phyloP scores from a whole-genome alignment of 2,888 invertebrate genomes.

The Exocentrus adspersus region DNA sequence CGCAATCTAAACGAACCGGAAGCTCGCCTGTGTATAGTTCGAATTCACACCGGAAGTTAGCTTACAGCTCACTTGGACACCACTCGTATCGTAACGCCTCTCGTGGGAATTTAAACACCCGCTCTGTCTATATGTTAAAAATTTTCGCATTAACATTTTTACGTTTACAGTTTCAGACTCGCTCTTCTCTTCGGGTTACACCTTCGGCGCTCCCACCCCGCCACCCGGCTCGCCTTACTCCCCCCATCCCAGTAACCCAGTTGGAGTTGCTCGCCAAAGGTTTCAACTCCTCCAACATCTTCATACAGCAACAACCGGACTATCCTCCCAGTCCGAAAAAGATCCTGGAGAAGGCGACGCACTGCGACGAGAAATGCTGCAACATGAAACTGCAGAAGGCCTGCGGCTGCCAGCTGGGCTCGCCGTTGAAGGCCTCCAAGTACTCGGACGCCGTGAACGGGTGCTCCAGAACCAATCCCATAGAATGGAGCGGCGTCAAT shows the following conservation, averaged over 20 bases:
- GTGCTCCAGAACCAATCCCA: slow-evolving; percentile 77
- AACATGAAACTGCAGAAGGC: slow-evolving; percentile 52
- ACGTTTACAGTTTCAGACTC: slow-evolving; percentile 76
- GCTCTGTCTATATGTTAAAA: too few species aligned
- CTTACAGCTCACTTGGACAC: slow-evolving; percentile 30
- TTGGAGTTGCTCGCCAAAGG: slow-evolving; percentile 70
- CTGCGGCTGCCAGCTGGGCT: slow-evolving; percentile 50
- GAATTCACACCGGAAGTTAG: slow-evolving; percentile 35
- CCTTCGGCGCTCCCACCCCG: slow-evolving; percentile 75
- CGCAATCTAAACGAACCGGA: slow-evolving; percentile 33
- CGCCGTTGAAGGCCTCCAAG: slow-evolving; percentile 45
- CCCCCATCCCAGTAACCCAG: slow-evolving; percentile 74
- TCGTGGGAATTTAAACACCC: slow-evolving; percentile 33
- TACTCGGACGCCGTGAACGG: slow-evolving; percentile 59
- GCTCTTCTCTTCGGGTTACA: slow-evolving; percentile 72
- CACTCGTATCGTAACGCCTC: slow-evolving; percentile 33
- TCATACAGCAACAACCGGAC: slow-evolving; percentile 63
- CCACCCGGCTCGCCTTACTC: slow-evolving; percentile 73
- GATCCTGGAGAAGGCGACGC: slow-evolving; percentile 46
- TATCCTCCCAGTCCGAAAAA: slow-evolving; percentile 55
- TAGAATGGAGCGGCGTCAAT: slow-evolving; percentile 70
- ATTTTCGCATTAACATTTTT: too few species aligned
- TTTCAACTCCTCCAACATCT: slow-evolving; percentile 63
- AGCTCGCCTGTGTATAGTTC: slow-evolving; percentile 24
- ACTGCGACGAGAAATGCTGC: slow-evolving; percentile 60